A percentile compares a stretch with the other conserved stretches of the same genome.
These are phyloP conservation scores for Sweltsa coloradensis DNA, from an alignment of 1,140 invertebrate genomes.

Conservation along the genomic window DNA sequence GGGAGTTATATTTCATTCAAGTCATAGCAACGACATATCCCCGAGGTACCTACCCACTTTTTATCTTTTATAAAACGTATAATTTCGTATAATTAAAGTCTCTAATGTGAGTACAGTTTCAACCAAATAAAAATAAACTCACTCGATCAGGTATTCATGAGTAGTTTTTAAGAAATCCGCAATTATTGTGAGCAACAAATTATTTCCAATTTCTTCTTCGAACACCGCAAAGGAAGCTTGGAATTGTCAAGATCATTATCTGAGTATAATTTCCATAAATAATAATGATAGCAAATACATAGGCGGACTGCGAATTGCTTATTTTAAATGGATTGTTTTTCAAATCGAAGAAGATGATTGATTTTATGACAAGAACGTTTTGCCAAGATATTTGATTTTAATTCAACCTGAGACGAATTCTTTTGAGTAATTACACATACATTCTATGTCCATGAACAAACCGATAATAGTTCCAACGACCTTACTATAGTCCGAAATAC, in stretches of 20 bases:
- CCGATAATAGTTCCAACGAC: no score
- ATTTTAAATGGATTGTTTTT: no score
- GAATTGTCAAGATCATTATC: background rate
- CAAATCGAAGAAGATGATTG: no score
- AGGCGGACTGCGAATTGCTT: no score
- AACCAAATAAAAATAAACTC: background rate
- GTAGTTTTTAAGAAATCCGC: background rate
- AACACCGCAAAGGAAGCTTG: background rate
- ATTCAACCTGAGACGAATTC: no score
- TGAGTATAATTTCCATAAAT: background rate
- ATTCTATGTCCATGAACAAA: no score
- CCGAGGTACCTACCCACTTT: background rate
- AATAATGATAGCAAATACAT: conserved; percentile 1
- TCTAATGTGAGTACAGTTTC: background rate
- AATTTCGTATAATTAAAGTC: conserved; percentile 2
- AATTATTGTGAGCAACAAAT: background rate
- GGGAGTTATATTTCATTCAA: background rate
- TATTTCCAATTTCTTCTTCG: background rate
- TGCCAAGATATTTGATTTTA: no score
- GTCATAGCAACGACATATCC: background rate
- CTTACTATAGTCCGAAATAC: no score
- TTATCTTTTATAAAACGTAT: background rate
- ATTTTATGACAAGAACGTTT: no score
- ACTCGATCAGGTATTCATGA: background rate
- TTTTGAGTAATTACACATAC: no score